Base-by-base conservation (phyloP, 2,888 invertebrate genomes). In the Sussaba pulchella region DNA sequence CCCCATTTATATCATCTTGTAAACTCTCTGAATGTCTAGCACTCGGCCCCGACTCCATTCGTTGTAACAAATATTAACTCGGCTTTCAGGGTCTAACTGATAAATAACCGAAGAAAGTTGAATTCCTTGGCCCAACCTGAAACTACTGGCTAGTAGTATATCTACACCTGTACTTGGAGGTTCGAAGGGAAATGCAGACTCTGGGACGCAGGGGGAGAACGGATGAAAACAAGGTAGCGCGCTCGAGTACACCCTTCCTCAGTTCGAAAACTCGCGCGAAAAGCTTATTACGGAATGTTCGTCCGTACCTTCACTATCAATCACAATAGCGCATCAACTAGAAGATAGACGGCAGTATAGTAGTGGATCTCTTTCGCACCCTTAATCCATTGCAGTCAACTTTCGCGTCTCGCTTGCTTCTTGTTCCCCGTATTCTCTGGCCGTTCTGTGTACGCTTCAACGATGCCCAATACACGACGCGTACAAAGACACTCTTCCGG, bases 161-260 rank as follows among this genome's bases (percentile, higher is more conserved):
- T 75, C 59, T 66, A 74, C 80, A 80, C 71, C 63, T 43, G 69
- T 75, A 75, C 73, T 79, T 79, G 80, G 75, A 80, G 66, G 31
- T 54, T 71, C 31, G 43, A 64, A 39, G 39, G 43, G 47, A 73
- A 74, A 6, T 63, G 67, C 72, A 47, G 52, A 61, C 39, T 36
- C 52, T 17, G 8, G 21, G 24, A 66, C 66, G 75, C 36, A 39
- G 17, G 70, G 73, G 47, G 70, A 66, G 83, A 72, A 82, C 78
- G 79, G 69, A 41, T 72, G 81, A 83, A 85, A 85, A 85, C 86
- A 86, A 87, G 86, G 81, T 77, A 87, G 85, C 83, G 83, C 84
- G 85, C 87, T 86, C 87, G 87, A 87, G 87, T 88, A 87, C 86
- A 84, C 84, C 83, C 85, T 85, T 88, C 87, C 85, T 87, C 85